Evolutionary conservation across 2,888 invertebrate species (phyloP), one percentile per base, ranked within the genome.

Genomic region (Argyresthia goedartella): DNA sequence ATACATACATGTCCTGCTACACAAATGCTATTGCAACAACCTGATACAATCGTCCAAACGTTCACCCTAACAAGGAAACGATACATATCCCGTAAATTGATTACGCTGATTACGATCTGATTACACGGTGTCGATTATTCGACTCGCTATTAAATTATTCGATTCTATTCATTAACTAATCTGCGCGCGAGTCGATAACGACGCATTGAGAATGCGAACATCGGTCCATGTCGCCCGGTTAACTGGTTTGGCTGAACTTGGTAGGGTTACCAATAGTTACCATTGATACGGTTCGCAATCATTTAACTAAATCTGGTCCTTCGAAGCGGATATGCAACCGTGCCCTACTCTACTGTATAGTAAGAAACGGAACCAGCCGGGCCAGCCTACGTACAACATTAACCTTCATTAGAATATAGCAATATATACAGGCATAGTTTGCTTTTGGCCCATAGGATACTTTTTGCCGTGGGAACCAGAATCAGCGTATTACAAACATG

Each of bases 111-210:
- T 73, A 68, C 71, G 66, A 84, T 84, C 84, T 73, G 76, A 82
- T 81, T 73, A 76, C 73, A 69, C 70, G 66, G 81, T 78, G 82
- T 81, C 84, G 82, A 85, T 85, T 84, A 85, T 82, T 76, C 76
- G 73, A 79, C 81, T 76, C 71, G 71, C 69, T 62, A 73, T 78
- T 81, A 80, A 82, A 73, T 82, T 84, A 81, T 80, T 73, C 76
- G 74, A 71, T 71, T 76, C 79, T 73, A 81, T 84, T 84, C 82
- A 81, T 81, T 84, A 74, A 78, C 75, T 71, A 69, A 65, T 67
- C 72, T 66, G 67, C 67, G 65, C 65, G 65, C 66, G 68, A 66
- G 66, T 25, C 65, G 81, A 81, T 81, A 81, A 71, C 53, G 52
- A 54, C 74, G 73, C 69, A 74, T 75, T 75, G 68, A 70, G 69